Evolutionary conservation across 2,888 invertebrate species (phyloP).

Genomic region (Leucophora obtusa): DNA sequence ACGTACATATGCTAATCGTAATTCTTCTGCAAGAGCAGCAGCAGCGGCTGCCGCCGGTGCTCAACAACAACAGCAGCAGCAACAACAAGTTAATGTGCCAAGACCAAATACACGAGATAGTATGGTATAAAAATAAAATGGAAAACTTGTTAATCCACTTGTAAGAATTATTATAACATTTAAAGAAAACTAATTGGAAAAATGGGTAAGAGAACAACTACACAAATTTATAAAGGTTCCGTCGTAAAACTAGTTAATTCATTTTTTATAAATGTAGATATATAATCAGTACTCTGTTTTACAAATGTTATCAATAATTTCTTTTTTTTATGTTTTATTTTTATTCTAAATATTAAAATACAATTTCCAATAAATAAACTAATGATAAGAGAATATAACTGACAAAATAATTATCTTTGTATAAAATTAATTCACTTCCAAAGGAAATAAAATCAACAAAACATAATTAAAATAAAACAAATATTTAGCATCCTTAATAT

Average conservation of each 20-base stretch:
- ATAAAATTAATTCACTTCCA: no score
- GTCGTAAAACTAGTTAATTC: conserved; percentile 49
- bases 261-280: conserved; percentile 33
- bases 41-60: conserved; percentile 48
- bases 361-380: background rate
- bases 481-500: no score
- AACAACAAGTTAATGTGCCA: conserved; percentile 57
- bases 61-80: conserved; percentile 41
- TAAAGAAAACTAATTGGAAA: conserved; percentile 26
- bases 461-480: no score
- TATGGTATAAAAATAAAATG: conserved; percentile 56
- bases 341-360: background rate
- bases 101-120: conserved; percentile 60
- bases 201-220: conserved; percentile 50
- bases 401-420: no score
- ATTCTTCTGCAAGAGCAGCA: conserved; percentile 65
- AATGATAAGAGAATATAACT: background rate
- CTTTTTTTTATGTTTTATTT: background rate
- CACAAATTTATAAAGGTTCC: conserved; percentile 49
- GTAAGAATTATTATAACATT: conserved; percentile 7
- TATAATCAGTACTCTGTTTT: conserved; percentile 27
- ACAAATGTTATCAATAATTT: conserved; percentile 12
- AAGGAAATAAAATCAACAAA: no score
- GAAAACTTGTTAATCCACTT: conserved; percentile 29
- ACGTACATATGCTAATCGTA: conserved; percentile 72